A percentile compares a stretch with the other conserved stretches of the same genome.
Conservation (phyloP, 2,888 invertebrate genomes). For the Labia minor region DNA sequence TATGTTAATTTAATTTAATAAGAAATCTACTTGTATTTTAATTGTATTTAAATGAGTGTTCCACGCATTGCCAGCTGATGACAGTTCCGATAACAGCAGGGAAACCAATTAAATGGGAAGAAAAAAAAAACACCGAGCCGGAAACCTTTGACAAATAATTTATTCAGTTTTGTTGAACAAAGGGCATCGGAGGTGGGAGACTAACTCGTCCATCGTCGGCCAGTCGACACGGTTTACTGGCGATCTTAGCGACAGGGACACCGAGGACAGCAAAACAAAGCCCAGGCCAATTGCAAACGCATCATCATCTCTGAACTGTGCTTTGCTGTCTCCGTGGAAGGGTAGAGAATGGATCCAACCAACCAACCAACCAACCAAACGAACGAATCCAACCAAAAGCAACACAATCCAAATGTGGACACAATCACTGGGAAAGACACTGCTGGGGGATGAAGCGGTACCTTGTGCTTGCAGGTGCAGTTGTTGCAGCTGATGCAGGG, state of each 20-base stretch:
- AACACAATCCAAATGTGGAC: no score
- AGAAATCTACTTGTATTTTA: not conserved
- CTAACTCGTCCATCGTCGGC: not conserved
- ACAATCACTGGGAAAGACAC: no score
- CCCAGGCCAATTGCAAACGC: not conserved
- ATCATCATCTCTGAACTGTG: slow-evolving; percentile 3
- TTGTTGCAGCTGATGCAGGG: not conserved
- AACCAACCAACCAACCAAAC: no score
- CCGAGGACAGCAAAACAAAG: slow-evolving; percentile 2
- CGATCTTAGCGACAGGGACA: not conserved
- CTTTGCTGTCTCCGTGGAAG: not conserved
- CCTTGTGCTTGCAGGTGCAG: slow-evolving; percentile 2
- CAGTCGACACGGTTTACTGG: not conserved
- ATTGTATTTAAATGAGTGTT: slow-evolving; percentile 4
- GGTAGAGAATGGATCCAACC: no score
- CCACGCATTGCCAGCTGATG: not conserved
- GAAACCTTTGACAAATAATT: slow-evolving; percentile 3
- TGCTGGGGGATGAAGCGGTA: not conserved
- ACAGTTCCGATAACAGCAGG: not conserved
- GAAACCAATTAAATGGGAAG: not conserved
- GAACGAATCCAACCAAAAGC: no score
- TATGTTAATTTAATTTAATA: slow-evolving; percentile 13
- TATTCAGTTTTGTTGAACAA: not conserved
- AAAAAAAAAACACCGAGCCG: not conserved
- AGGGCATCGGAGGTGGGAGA: not conserved